Percentiles rank a stretch among this genome's conserved stretches.
phyloP scores from a whole-genome alignment of 2,797 vertebrate genomes.

The Spatula versicolor region DNA sequence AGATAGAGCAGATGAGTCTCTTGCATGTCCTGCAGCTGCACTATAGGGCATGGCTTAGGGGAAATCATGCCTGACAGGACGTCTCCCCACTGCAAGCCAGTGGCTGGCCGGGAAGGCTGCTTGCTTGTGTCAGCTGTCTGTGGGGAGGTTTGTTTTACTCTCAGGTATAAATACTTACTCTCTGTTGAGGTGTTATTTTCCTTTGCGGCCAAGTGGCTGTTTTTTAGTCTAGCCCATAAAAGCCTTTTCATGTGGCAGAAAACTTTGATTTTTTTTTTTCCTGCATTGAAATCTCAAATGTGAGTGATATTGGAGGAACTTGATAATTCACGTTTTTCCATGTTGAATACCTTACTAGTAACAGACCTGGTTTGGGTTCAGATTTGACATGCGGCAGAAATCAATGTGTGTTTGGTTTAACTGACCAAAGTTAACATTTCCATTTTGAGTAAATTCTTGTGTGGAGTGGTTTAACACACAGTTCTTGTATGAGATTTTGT shows the following conservation, averaged over 20 bases:
- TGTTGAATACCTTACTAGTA: not conserved
- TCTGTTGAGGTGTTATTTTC: not conserved
- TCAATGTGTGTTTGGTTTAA: fast-evolving
- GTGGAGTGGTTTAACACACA: not conserved
- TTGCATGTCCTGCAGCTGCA: not conserved
- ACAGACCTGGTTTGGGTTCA: not conserved
- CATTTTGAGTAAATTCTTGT: not conserved
- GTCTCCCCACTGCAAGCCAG: not conserved
- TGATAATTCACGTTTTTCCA: not conserved
- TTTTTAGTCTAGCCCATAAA: not conserved
- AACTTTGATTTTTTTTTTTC: not conserved
- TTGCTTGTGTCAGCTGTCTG: not conserved
- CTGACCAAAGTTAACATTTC: not conserved
- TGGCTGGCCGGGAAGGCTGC: not conserved
- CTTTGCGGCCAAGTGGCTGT: not conserved
- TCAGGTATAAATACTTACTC: not conserved
- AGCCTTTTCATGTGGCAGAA: not conserved
- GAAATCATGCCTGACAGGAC: fast-evolving
- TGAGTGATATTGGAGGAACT: not conserved
- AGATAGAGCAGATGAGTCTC: fast-evolving
- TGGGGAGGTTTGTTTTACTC: not conserved
- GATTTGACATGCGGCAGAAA: not conserved
- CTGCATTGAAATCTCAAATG: not conserved
- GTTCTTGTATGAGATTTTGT: not conserved
- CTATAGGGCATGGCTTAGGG: not conserved